phyloP scores from a whole-genome alignment of 2,113 vertebrate species.

The Anser cygnoides region DNA sequence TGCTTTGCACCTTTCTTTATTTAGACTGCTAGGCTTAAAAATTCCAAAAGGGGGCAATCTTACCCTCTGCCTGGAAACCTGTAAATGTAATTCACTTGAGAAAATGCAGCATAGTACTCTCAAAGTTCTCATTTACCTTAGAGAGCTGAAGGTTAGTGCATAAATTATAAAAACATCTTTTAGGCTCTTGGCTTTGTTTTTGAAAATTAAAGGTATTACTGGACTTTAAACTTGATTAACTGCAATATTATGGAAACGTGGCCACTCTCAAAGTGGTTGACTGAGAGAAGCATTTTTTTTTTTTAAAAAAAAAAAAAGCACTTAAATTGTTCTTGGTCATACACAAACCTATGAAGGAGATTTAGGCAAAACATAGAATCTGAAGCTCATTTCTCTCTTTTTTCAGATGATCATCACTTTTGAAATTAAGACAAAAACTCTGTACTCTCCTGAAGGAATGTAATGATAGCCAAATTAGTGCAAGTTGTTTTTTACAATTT shows the following conservation, averaged over 20 bases:
- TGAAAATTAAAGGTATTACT: neutral
- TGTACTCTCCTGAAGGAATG: neutral
- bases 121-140: conserved; percentile 9
- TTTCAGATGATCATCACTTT: neutral
- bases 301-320: neutral
- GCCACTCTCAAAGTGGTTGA: neutral
- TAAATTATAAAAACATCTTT: neutral
- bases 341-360: neutral
- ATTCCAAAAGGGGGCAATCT: conserved; percentile 88
- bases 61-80: conserved; percentile 72
- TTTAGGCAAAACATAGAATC: neutral
- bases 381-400: neutral
- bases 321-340: neutral
- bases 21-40: conserved; percentile 55
- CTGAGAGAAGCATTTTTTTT: neutral
- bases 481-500: neutral
- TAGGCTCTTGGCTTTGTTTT: neutral
- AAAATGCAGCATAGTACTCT: conserved; percentile 24
- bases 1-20: conserved; percentile 57
- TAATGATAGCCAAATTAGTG: neutral
- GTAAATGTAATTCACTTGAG: neutral
- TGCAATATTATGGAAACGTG: neutral
- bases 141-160: neutral
- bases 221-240: neutral
- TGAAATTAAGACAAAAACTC: neutral